phyloP scores from a whole-genome alignment of 2,797 vertebrate species.

The Typhlichthys eigenmanni region DNA sequence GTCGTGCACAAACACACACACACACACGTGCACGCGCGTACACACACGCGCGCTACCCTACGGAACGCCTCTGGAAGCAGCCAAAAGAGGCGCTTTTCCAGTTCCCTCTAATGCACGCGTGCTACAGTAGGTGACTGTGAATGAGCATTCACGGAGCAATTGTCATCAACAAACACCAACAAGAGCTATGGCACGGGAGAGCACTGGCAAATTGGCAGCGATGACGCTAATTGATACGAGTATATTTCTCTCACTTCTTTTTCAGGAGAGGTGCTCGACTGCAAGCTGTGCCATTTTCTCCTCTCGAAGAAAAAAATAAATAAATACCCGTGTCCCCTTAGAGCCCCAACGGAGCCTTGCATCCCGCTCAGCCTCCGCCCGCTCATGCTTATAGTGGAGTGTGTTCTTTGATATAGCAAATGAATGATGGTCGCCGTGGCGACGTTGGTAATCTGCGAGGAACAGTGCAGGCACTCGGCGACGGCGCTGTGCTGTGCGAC shows the following conservation, averaged over 20 bases:
- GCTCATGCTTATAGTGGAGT: not conserved
- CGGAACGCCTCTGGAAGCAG: conserved; percentile 2
- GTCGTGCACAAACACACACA: no score
- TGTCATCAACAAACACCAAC: conserved; percentile 50
- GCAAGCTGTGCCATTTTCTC: conserved; percentile 43
- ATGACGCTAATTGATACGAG: conserved; percentile 61
- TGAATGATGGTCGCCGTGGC: conserved; percentile 44
- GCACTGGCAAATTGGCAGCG: conserved; percentile 50
- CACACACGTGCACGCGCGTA: no score
- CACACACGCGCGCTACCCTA: no score
- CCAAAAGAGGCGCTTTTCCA: conserved; percentile 42
- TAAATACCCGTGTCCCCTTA: no score
- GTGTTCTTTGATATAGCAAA: conserved; percentile 49
- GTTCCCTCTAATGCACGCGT: conserved; percentile 33
- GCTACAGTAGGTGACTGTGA: conserved; percentile 41
- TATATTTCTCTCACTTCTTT: conserved; percentile 42
- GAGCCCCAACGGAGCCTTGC: no score
- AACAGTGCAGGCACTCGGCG: conserved; percentile 58
- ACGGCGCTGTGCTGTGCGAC: conserved; percentile 55
- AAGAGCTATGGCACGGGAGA: conserved; percentile 49
- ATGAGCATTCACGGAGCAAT: conserved; percentile 55
- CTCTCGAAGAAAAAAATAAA: not conserved
- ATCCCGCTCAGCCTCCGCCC: no score
- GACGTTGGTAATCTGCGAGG: conserved; percentile 65
- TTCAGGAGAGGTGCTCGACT: conserved; percentile 52